These are phyloP conservation scores for Torymus tubicola DNA, from an alignment of 2,888 invertebrate genomes.

Conservation along the genomic window DNA sequence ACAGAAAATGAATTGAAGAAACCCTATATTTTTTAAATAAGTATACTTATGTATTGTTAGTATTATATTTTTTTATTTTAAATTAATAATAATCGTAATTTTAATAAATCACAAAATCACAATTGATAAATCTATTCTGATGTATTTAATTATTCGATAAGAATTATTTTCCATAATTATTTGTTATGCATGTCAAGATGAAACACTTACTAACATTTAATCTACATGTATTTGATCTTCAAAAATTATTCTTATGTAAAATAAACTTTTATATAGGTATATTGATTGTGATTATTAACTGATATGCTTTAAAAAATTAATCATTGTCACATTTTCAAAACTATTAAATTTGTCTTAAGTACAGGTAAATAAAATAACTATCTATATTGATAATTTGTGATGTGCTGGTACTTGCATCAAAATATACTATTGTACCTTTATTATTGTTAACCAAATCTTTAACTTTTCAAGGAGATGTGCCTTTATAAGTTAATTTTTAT, in stretches of 20 bases:
- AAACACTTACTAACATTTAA: conserved; percentile 1
- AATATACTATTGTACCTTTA: conserved; percentile 25
- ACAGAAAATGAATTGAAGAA: neutral
- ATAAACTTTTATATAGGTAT: neutral
- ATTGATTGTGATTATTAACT: conserved; percentile 7
- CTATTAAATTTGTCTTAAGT: too few relatives aligned
- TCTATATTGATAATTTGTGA: conserved; percentile 10
- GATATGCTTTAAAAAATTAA: neutral
- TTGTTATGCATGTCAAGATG: neutral
- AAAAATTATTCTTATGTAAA: neutral
- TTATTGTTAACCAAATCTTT: conserved; percentile 33
- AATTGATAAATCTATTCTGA: neutral
- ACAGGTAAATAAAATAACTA: neutral
- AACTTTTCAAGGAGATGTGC: conserved; percentile 49
- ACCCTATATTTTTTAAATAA: neutral
- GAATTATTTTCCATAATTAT: neutral
- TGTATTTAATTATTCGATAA: too few relatives aligned
- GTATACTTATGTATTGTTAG: conserved; percentile 35
- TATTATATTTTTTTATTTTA: conserved; percentile 33
- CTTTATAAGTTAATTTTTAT: conserved; percentile 49
- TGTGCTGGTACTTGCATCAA: conserved; percentile 27
- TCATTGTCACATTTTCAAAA: too few relatives aligned
- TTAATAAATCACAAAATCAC: conserved; percentile 12
- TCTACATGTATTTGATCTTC: conserved; percentile 6
- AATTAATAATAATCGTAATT: conserved; percentile 11